Base-by-base conservation (phyloP, 35 echinoderm and acorn worm species). In the Apostichopus californicus region DNA sequence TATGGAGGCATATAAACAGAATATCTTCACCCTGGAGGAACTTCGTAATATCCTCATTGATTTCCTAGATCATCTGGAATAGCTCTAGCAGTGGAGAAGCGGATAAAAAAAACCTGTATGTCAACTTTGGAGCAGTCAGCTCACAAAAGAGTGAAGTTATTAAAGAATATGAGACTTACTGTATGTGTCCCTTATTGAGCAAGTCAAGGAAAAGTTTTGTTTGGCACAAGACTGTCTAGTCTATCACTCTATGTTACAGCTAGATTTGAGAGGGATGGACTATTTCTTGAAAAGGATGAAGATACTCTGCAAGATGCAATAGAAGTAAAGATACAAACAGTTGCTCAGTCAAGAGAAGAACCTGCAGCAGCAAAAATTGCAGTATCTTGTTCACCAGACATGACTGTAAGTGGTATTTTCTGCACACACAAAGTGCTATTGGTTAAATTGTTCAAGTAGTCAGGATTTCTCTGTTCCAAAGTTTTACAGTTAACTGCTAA, bases 21-120 rank as follows among this genome's bases (percentile, higher is more conserved):
- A 56, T 72, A 52, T 93, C 23, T 86, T 93, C 18, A 68, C 81
- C n/a, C 57, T 73, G 85, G 46, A 77, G 21, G 64, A 93, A 77
- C 82, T 93, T 46, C 46, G n/a, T 9, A 54, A 86, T 54, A 3
- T 93, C 72, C 75, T 93, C 10, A 22, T 86, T 24, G 59, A 86
- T 55, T 93, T 93, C 57, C 7, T 87, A 26, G 55, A 57, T 86
- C 57, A 86, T 2, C n/a, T 65, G 15, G 3, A 65, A 65, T 11
- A 65, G 63, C 8, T 26, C 12, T 81, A 28, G 13, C 24, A 46
- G 46, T 81, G 78, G 78, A 34, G 24, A 24, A 81, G 28, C 28
- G 2, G 3, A 81, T 14, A 25, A 25, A 81, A 81, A 54, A 54
- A 81, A 81, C 1, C 10, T 81, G 3, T 81, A 53, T 46, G 78